Conservation (phyloP, 2,113 vertebrate species). For the Salvelinus sp. region DNA sequence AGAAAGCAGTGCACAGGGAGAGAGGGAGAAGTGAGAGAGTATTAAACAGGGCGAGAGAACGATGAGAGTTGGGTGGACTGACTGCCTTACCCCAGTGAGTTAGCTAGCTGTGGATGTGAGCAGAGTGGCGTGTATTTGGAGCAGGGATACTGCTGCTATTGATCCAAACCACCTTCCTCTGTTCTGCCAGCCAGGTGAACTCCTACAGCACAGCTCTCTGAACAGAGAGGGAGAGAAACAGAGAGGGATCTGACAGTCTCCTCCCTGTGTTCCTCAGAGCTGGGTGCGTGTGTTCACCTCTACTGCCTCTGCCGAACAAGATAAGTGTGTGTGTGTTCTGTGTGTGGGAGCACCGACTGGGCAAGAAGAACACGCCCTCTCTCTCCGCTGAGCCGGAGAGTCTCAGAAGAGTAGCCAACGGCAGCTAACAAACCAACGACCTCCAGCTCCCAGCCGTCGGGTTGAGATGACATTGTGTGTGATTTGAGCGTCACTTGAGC, state of each 20-base stretch:
- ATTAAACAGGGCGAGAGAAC: not conserved
- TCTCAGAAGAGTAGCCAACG: not conserved
- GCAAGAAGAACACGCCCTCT: not conserved
- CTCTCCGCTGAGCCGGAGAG: conserved; percentile 8
- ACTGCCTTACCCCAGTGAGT: not conserved
- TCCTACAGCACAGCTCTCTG: not conserved
- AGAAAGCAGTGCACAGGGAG: not conserved
- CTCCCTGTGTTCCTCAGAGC: conserved; percentile 5
- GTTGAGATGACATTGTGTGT: no score
- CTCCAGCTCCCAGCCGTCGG: conserved; percentile 25
- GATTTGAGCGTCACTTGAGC: no score
- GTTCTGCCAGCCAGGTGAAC: not conserved
- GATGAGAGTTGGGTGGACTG: not conserved
- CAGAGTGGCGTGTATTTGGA: not conserved
- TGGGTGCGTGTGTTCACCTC: not conserved
- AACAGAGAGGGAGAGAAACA: not conserved
- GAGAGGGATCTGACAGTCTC: conserved; percentile 5
- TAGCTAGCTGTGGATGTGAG: conserved; percentile 1
- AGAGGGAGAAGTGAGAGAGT: not conserved
- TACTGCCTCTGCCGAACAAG: conserved; percentile 11
- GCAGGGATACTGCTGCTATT: not conserved
- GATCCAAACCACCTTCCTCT: conserved; percentile 13
- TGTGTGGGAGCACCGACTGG: conserved; percentile 26
- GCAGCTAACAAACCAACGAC: not conserved
- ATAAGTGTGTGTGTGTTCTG: conserved; percentile 23